Conservation (phyloP, 2,113 vertebrate genomes). For the Pyxicephalus adspersus region DNA sequence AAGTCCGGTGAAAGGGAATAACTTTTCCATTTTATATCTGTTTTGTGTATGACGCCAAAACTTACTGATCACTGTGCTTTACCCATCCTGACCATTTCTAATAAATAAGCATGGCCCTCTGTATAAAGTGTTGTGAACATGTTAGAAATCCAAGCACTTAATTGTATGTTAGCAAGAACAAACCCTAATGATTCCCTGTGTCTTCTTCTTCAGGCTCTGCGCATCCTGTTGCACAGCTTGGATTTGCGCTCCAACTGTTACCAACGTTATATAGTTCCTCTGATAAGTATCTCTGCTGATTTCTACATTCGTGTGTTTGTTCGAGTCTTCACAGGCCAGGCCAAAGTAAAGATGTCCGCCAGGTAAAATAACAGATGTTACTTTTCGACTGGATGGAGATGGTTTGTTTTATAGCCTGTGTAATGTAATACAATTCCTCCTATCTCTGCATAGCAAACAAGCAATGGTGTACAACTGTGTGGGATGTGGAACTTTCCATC, state of each 20-base stretch:
- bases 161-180: too few relatives aligned
- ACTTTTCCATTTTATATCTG: too few relatives aligned
- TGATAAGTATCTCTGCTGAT: conserved; percentile 88
- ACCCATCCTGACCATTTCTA: too few relatives aligned
- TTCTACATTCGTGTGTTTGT: conserved; percentile 92
- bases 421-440: background rate
- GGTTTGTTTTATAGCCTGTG: background rate
- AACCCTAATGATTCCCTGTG: background rate
- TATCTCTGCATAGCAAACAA: conserved; percentile 75
- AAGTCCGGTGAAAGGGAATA: too few relatives aligned
- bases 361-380: conserved; percentile 70
- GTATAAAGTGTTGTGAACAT: too few relatives aligned
- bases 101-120: too few relatives aligned
- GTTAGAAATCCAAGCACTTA: too few relatives aligned
- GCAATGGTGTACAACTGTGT: conserved; percentile 89
- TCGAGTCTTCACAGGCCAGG: conserved; percentile 84
- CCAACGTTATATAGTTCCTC: conserved; percentile 86
- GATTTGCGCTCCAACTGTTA: conserved; percentile 86
- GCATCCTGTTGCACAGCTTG: conserved; percentile 88
- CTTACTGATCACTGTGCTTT: too few relatives aligned
- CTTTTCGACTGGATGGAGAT: too few relatives aligned
- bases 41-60: too few relatives aligned
- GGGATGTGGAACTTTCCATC: conserved; percentile 85
- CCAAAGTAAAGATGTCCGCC: conserved; percentile 86
- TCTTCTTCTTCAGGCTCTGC: conserved; percentile 74